A percentile compares a stretch with the other conserved stretches of the same genome.
phyloP scores from a whole-genome alignment of 2,888 invertebrate species.

The Agriopis leucophaearia region DNA sequence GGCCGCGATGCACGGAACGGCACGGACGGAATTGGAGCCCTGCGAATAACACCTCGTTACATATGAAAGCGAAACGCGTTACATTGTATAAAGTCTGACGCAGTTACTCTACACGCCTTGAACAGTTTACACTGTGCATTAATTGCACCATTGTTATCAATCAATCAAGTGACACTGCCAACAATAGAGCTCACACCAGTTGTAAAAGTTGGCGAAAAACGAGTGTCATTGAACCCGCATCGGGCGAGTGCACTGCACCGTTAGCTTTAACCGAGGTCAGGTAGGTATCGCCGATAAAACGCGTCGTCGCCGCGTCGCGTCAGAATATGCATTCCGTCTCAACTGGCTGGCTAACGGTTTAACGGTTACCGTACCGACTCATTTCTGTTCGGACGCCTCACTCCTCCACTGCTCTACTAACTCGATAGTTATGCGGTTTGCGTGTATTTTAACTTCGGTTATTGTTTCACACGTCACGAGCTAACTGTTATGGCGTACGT shows the following conservation, averaged over 20 bases:
- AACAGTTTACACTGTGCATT: not conserved
- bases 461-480: not conserved
- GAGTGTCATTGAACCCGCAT: constrained; percentile 73
- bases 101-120: not conserved
- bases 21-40: not conserved
- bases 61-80: not conserved
- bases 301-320: constrained; percentile 46
- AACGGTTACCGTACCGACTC: not conserved
- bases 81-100: not conserved
- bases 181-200: constrained; percentile 55
- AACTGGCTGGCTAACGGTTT: constrained; percentile 13
- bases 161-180: not conserved
- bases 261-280: constrained; percentile 81
- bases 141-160: not conserved
- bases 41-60: not conserved
- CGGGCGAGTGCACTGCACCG: constrained; percentile 75
- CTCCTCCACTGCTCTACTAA: not conserved
- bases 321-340: constrained; percentile 58
- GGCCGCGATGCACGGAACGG: too few species aligned
- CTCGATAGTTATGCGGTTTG: not conserved
- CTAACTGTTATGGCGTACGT: constrained; percentile 10
- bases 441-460: not conserved
- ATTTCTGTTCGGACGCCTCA: constrained; percentile 16
- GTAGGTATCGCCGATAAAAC: constrained; percentile 57
- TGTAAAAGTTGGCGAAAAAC: constrained; percentile 74